Evolutionary conservation across 2,888 invertebrate species (phyloP).

Genomic region (Philereme vetulata): DNA sequence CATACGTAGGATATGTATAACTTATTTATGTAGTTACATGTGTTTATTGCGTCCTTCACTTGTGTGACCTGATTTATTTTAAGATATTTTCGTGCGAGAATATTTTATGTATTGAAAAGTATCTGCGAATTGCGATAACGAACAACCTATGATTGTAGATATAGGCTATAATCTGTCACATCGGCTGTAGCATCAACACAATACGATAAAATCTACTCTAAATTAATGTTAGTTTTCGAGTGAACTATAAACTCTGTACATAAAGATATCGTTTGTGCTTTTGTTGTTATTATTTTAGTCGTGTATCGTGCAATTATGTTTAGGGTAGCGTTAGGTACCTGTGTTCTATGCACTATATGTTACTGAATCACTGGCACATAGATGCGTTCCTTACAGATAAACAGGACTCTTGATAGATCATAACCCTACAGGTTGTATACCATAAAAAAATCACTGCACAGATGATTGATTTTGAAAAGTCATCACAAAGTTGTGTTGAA

Average conservation of each 20-base stretch:
- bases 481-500: slow-evolving; percentile 45
- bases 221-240: slow-evolving; percentile 23
- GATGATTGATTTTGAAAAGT: slow-evolving; percentile 13
- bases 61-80: slow-evolving; percentile 83
- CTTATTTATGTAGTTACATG: slow-evolving; percentile 55
- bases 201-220: slow-evolving; percentile 15
- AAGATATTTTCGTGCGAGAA: slow-evolving; percentile 72
- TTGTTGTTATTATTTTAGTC: slow-evolving; percentile 42
- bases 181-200: slow-evolving; percentile 15
- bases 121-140: slow-evolving; percentile 19
- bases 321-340: slow-evolving; percentile 57
- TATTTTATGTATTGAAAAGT: slow-evolving; percentile 40
- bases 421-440: too few species aligned
- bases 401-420: too few species aligned
- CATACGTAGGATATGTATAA: slow-evolving; percentile 55
- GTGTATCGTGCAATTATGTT: slow-evolving; percentile 65
- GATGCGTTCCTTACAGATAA: too few species aligned
- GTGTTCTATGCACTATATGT: slow-evolving; percentile 51
- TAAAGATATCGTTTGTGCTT: slow-evolving; percentile 46
- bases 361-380: not conserved
- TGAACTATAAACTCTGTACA: slow-evolving; percentile 46
- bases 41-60: slow-evolving; percentile 71
- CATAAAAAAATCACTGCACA: too few species aligned
- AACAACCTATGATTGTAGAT: slow-evolving; percentile 10
- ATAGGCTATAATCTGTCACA: slow-evolving; percentile 16